phyloP scores from a whole-genome alignment of 2,888 invertebrate species.

The Drosophila kambysellisi region DNA sequence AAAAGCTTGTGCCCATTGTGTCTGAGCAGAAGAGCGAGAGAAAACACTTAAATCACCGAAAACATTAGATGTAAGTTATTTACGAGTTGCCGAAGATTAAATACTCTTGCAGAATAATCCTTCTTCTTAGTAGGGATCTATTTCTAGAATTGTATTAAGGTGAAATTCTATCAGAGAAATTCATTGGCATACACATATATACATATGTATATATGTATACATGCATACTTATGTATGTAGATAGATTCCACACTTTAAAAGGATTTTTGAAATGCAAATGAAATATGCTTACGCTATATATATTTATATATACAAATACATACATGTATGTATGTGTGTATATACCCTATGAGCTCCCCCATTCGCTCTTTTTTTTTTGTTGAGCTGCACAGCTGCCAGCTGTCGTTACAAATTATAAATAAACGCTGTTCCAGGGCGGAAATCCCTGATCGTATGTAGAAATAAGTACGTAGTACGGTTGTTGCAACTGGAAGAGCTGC shows the following conservation, averaged over 20 bases:
- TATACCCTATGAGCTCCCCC: neutral
- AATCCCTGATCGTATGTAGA: slow-evolving; percentile 41
- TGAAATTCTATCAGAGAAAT: neutral
- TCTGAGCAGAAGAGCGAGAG: slow-evolving; percentile 12
- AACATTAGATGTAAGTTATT: slow-evolving; percentile 13
- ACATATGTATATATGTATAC: neutral
- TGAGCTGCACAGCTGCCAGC: slow-evolving; percentile 20
- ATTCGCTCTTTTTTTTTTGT: neutral
- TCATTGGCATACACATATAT: neutral
- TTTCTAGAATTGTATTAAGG: neutral
- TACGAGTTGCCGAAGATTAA: slow-evolving; percentile 1
- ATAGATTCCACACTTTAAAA: neutral
- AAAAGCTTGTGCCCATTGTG: slow-evolving; percentile 50
- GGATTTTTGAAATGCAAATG: neutral
- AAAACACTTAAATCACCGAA: slow-evolving; percentile 1
- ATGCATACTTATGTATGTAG: neutral
- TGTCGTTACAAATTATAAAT: slow-evolving; percentile 31
- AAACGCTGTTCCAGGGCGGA: slow-evolving; percentile 40
- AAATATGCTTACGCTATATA: neutral
- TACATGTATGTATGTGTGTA: neutral
- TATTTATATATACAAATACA: neutral
- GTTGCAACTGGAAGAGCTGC: neutral
- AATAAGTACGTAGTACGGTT: neutral
- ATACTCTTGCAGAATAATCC: neutral
- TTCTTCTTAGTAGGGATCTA: neutral